Base-by-base conservation (phyloP, 2,113 vertebrate species). In the Tautogolabrus adspersus region DNA sequence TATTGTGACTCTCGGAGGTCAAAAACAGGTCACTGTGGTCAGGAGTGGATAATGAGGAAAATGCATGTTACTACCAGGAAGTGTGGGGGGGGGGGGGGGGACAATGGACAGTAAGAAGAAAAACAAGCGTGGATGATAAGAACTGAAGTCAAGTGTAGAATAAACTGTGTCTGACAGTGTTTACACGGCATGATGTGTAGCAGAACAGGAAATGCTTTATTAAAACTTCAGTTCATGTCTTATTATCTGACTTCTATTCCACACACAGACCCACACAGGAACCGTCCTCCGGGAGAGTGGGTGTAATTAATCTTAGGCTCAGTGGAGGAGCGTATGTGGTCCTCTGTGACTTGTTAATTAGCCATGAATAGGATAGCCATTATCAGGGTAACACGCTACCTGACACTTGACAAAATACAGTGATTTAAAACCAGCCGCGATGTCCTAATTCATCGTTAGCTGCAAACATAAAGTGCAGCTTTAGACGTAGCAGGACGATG, bases 311-410 rank as follows among this genome's bases (percentile, higher is more conserved):
- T 87, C 76, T 73, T 21, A 26, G 75, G 66, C 70, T 71, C 44
- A 10, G 66, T 38, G 63, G 59, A 79, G 66, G 68, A 75, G 68
- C 26, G 52, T 56, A 40, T 61, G 59, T 72, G 72, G 57, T 80
- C 79, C 80, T 81, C 54, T 1, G 61, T 71, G 83, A 83, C 79
- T 85, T 83, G 66, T 77, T 89, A 82, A 87, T 90, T 87, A 86
- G 81, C 64, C 81, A 72, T 56, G 34, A 82, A 85, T 66, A 75
- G 77, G 81, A 70, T 66, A 77, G 70, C 79, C 59, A 83, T 88
- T 87, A 90, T 88, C 77, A 60, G 66, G 64, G 49, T 70, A 78
- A 49, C 52, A 74, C 64, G 46, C 80, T n/a, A 67, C 54, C 37
- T 73, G 70, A 70, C 75, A 81, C 74, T 76, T 86, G 60, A 74